Evolutionary conservation across 2,113 vertebrate genomes (phyloP), one percentile per base, ranked within the genome.

Genomic region (Oostethus manadensis): DNA sequence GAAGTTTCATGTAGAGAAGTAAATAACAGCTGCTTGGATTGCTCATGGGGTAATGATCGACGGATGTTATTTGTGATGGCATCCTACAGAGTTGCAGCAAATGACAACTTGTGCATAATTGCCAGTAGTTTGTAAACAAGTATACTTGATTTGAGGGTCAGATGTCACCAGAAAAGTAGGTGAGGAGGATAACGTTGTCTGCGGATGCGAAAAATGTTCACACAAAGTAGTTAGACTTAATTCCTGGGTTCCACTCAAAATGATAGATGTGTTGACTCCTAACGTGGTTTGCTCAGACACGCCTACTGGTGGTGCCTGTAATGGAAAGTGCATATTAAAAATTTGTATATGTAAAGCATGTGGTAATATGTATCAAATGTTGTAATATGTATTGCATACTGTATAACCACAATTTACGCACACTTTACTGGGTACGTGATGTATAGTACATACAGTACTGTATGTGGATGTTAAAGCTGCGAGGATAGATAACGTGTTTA

Each of bases 201-300:
- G 78, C 35, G 64, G 40, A 65, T 47, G 59, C 66, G 67, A 76
- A 70, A 71, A 64, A 74, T 58, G 71, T 77, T 80, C 77, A 78
- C 58, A 70, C 71, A 75, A 62, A 61, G 77, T 33, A 73, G 72
- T 81, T 75, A 13, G 47, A 64, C 57, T 66, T 84, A 76, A 84
- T 82, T 84, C 68, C 66, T 51, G 66, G 81, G 73, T 83, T 85
- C 70, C 40, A 23, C 50, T 72, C 68, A 73, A 35, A 71, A 63
- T 69, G 71, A 79, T n/a, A n/a, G 66, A 84, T 83, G 81, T 74
- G 77, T 77, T 77, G 80, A 65, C 64, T 86, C 66, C 73, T 62
- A 40, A 53, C 70, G 67, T 72, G 55, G 61, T 76, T 51, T 61
- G 62, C 76, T 58, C 73, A 73, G 62, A 72, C 63, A 63, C 56